Base-by-base conservation (phyloP, 2,888 invertebrate species). In the Pheosia gnoma region DNA sequence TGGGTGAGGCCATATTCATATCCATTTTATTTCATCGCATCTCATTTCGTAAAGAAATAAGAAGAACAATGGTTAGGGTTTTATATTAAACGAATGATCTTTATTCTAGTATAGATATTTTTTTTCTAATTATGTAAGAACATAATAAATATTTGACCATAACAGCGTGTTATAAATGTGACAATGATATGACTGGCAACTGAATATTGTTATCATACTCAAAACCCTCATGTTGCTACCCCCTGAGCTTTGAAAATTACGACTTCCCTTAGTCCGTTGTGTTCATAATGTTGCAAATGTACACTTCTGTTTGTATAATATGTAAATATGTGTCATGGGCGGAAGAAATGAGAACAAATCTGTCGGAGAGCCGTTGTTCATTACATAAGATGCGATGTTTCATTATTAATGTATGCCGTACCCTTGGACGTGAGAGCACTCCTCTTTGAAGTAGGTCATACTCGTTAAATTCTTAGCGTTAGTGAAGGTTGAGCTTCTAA, bases 251-350 rank as follows among this genome's bases (percentile, higher is more conserved):
- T 80, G 77, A 67, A 83, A 87, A 87, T 86, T 85, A 88, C 84
- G 85, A 86, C 86, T 86, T 85, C 80, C 84, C 80, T 78, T 79
- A 73, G 83, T 77, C 80, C 80, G 82, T 85, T 85, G 83, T 85
- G 86, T 87, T 88, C 87, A 87, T 90, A 86, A 87, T 88, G 83
- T 85, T 81, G 81, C 78, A 86, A 88, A 89, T 86, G 80, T 88
- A 88, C 88, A 77, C 81, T 87, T 87, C 85, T 84, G 83, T 79
- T 82, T 82, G 81, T 82, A 77, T 84, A 83, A 83, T 87, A 87
- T 88, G 87, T 86, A 88, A 88, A 89, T 86, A 87, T 73, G 72
- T 76, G 79, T 71, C 75, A 81, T 77, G 79, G 82, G 81, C 83
- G 85, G 84, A 85, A 87, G 82, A 78, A 85, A 89, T 86, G 84